Evolutionary conservation across 1,140 invertebrate species (phyloP), one percentile per base, ranked within the genome.

Genomic region (Arctopsyche grandis): DNA sequence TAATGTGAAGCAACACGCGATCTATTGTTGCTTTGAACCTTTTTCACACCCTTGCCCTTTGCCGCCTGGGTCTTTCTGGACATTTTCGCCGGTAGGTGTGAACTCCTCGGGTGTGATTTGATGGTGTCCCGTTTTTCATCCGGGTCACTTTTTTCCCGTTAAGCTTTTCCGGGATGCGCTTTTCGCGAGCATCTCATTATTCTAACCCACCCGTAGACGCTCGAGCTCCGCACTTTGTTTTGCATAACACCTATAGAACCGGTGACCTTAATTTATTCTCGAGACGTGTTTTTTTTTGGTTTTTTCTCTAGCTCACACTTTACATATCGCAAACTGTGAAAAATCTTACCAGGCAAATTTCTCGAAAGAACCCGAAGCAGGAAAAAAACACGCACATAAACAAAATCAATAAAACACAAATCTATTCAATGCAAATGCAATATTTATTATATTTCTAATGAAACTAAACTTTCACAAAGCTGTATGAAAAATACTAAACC

Each of bases 1-100:
- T 52, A 52, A 52, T 52, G 48, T 52, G 48, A 52, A 52, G 48
- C 48, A 52, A 52, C 48, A 52, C 48, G 48, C 48, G 48, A 52
- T 52, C 48, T 16, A 52, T 52, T 52, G 48, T 52, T 52, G 48
- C 48, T 52, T 52, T 16, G 16, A 16, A 52, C 48, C 48, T 52
- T 52, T 52, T 52, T 52, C 48, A 52, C 48, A 16, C 48, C 29
- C 29, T 38, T 38, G 29, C 29, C 29, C 29, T 38, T 38, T 38
- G 29, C 29, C 29, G 29, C 29, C 29, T 38, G 29, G 29, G 29
- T 38, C 29, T 38, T 38, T 38, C 29, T 38, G 48, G 16, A 52
- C 16, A n/a, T 14, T 52, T 3, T 16, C 3, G 48, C 48, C 10
- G 12, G 16, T 12, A 52, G 16, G 16, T 16, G 48, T 52, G 16